A percentile compares a stretch with the other conserved stretches of the same genome.
Evolutionary conservation across 2,797 vertebrate species (phyloP).

Genomic region (Emydoidea blandingii): DNA sequence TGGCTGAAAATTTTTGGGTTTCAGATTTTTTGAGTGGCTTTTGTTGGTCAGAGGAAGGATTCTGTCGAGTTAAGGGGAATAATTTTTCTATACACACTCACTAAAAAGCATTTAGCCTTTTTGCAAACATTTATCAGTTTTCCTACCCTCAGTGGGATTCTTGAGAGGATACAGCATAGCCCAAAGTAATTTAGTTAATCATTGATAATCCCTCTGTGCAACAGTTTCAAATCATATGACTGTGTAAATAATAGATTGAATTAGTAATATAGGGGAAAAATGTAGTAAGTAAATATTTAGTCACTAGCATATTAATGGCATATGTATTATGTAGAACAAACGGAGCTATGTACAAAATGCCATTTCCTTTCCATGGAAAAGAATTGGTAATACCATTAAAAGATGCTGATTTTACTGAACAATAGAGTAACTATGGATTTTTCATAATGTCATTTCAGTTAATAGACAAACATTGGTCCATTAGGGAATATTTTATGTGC

Average conservation of each 20-base stretch:
- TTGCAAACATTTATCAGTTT: not conserved
- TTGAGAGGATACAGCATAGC: conserved; percentile 23
- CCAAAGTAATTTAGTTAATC: conserved; percentile 57
- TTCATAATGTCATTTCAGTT: not conserved
- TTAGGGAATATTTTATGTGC: not conserved
- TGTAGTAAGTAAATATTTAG: conserved; percentile 72
- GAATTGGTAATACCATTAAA: conserved; percentile 30
- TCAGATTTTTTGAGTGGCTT: not conserved
- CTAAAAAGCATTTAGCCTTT: conserved; percentile 29
- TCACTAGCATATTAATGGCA: conserved; percentile 51
- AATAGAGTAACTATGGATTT: not conserved
- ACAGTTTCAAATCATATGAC: conserved; percentile 28
- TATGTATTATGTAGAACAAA: conserved; percentile 41
- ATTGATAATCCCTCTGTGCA: conserved; percentile 56
- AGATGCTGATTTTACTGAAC: conserved; percentile 3
- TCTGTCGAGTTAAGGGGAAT: not conserved
- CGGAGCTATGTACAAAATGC: conserved; percentile 23
- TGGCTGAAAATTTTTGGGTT: not conserved
- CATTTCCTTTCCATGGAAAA: conserved; percentile 55
- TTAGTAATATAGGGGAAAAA: conserved; percentile 51
- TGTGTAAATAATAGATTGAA: conserved; percentile 7
- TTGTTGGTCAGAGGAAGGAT: not conserved
- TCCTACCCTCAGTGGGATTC: not conserved
- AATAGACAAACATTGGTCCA: not conserved
- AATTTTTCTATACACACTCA: not conserved